Percentiles rank a stretch among this genome's conserved stretches.
phyloP scores from a whole-genome alignment of 2,888 invertebrate genomes.

The Achlya flavicornis region DNA sequence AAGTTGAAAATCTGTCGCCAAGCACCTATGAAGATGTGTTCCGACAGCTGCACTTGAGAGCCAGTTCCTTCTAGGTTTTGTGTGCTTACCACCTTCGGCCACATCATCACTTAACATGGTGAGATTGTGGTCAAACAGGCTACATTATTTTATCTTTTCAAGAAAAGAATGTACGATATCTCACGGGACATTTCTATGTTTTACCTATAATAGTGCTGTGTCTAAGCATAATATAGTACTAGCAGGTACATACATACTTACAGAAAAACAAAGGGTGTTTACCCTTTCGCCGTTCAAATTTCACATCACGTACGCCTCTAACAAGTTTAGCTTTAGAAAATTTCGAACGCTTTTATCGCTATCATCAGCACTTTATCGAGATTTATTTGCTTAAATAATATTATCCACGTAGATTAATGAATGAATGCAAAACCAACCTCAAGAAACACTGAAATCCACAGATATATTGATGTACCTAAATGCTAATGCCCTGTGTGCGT shows the following conservation, averaged over 20 bases:
- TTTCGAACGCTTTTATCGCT: constrained; percentile 45
- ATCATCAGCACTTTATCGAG: constrained; percentile 39
- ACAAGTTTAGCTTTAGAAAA: constrained; percentile 56
- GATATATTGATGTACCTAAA: too few species aligned
- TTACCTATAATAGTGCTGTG: neutral
- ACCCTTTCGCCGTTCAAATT: constrained; percentile 42
- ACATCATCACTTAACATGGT: too few species aligned
- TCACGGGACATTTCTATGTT: neutral
- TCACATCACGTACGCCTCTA: constrained; percentile 51
- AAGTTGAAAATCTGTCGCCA: too few species aligned
- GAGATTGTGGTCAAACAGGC: too few species aligned
- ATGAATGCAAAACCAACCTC: neutral
- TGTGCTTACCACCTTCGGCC: too few species aligned
- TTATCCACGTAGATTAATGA: constrained; percentile 27
- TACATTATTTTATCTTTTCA: neutral
- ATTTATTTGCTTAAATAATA: constrained; percentile 43
- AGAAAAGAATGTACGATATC: too few species aligned
- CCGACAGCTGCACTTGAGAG: too few species aligned
- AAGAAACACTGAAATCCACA: neutral
- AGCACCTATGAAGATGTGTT: too few species aligned
- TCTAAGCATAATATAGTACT: constrained; percentile 30
- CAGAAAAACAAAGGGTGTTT: constrained; percentile 51
- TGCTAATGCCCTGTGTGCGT: too few species aligned
- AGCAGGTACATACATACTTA: constrained; percentile 12
- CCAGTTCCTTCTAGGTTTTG: too few species aligned